Base-by-base conservation (phyloP, 2,113 vertebrate genomes). In the Tragulus kanchil region DNA sequence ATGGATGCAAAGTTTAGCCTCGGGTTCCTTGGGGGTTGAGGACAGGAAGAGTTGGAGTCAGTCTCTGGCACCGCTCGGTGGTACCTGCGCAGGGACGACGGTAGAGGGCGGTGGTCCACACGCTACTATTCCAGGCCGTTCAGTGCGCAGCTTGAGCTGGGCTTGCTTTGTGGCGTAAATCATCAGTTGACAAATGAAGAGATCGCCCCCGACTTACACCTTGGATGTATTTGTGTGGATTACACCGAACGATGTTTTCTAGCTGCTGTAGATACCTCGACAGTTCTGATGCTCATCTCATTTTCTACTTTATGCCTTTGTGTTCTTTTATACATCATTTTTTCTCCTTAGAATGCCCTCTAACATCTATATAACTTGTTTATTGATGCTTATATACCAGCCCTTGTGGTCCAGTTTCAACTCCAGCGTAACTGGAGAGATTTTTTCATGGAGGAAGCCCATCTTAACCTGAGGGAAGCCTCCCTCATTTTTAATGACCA, bases 331-430 rank as follows among this genome's bases (percentile, higher is more conserved):
- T 31, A 36, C 0, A 73, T 88, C 54, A 3, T 26, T 58, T 58
- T 96, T 93, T 89, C n/a, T 90, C 69, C 83, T 64, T 52, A 59
- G n/a, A 75, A 67, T 79, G 10, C 25, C 67, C 16, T 36, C 7
- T 2, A 7, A 12, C 13, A 52, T 36, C 26, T 45, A 4, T 50
- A 4, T 16, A 17, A 92, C 21, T 79, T 85, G 36, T 16, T 88
- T 79, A 42, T 75, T 19, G 7, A 23, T 50, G 17, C 10, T 58
- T 59, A 23, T 86, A 48, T 64, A 19, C 73, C 59, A 62, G 48
- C 52, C 42, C n/a, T 75, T 45, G 7, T 54, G 28, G 3, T 36
- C 52, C 23, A 26, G 23, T 90, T 88, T 81, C 65, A 54, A 95
- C 69, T 61, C 36, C 54, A 87, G 21, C 15, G 23, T n/a, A 64